Base-by-base conservation (phyloP, 2,888 invertebrate genomes). In the Drosophila pseudotalamancana region DNA sequence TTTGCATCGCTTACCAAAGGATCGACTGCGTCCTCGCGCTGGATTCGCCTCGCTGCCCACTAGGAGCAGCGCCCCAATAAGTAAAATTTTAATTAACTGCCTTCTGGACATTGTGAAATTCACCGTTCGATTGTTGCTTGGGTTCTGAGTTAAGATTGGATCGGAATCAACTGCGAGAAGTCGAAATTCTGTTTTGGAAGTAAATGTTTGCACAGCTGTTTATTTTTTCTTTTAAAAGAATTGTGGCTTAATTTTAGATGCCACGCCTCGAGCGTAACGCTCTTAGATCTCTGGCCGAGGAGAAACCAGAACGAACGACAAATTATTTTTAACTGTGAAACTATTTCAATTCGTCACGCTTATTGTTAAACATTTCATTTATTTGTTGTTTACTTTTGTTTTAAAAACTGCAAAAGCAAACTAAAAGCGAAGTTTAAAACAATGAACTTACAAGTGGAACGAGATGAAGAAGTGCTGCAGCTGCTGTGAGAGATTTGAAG, bases 191-290 rank as follows among this genome's bases (percentile, higher is more conserved):
- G 39, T 50, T 65, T 34, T 40, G 39, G 51, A 31, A 1, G 51
- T 32, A 51, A 70, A 72, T 79, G 73, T 80, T 82, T 67, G 57
- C 39, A 40, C 80, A 80, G 67, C 59, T 79, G 79, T 34, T 55
- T 48, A n/a, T 16, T 4, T 42, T 40, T 2, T 6, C 3, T 16
- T 14, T 12, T 18, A 37, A 27, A 35, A 74, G 21, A 32, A 40
- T 49, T 59, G 31, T 29, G 48, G 50, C 59, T 81, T 62, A 67
- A 76, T 55, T 73, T 60, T 42, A 57, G 42, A 57, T 70, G 60
- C 11, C 34, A 51, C 63, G 70, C 37, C 21, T 34, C n/a, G 21
- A 35, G 18, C 4, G 51, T 8, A n/a, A 34, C 46, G 59, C 42
- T 53, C 16, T 49, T 68, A 70, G 21, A 25, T 25, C 4, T 3